phyloP scores from a whole-genome alignment of 2,888 invertebrate genomes.

The Drosophila austrosaltans region DNA sequence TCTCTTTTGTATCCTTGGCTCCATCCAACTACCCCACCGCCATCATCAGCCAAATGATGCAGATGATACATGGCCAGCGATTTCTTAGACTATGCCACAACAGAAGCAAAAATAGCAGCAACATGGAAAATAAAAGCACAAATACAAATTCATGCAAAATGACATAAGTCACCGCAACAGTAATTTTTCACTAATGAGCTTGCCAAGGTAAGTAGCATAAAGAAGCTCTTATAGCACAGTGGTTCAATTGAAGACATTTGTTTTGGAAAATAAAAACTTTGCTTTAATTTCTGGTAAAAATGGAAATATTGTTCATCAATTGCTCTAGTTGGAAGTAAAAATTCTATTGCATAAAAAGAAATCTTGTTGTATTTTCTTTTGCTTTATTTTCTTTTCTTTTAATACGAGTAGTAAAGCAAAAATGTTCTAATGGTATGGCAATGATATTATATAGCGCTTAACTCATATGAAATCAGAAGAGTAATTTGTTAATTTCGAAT shows the following conservation, averaged over 20 bases:
- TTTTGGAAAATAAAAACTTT: constrained; percentile 13
- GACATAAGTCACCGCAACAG: constrained; percentile 78
- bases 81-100: constrained; percentile 54
- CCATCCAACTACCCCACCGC: not conserved
- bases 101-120: constrained; percentile 34
- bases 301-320: too few relatives aligned
- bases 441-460: too few relatives aligned
- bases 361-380: too few relatives aligned
- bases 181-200: constrained; percentile 79
- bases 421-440: too few relatives aligned
- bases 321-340: too few relatives aligned
- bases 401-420: too few relatives aligned
- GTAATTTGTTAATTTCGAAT: too few relatives aligned
- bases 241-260: not conserved
- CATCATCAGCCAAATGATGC: constrained; percentile 44
- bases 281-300: not conserved
- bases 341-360: too few relatives aligned
- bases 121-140: constrained; percentile 56
- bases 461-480: too few relatives aligned
- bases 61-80: constrained; percentile 64
- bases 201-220: constrained; percentile 44
- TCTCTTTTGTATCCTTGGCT: not conserved
- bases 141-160: constrained; percentile 72
- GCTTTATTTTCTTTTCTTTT: too few relatives aligned
- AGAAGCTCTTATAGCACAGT: constrained; percentile 21